Percentiles rank a stretch among this genome's conserved stretches.
phyloP scores from a whole-genome alignment of 2,888 invertebrate species.

The Andrena praecox region DNA sequence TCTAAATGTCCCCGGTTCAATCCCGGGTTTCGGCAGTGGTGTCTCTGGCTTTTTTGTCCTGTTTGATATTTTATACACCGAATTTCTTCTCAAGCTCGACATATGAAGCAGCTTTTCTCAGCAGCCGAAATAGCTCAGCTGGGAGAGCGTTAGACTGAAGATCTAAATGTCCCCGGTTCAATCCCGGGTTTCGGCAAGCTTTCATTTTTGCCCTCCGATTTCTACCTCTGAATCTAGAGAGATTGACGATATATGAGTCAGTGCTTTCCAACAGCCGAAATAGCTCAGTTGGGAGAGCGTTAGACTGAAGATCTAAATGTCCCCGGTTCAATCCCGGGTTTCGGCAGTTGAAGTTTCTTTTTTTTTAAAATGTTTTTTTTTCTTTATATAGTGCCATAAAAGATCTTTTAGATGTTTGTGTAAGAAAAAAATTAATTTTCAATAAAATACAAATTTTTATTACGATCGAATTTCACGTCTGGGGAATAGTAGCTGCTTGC shows the following conservation, averaged over 20 bases:
- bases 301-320: slow-evolving; percentile 74
- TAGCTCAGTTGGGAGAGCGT: slow-evolving; percentile 70
- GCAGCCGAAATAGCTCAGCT: slow-evolving; percentile 67
- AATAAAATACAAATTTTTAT: not conserved
- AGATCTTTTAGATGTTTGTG: not conserved
- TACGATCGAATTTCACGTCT: too few species aligned
- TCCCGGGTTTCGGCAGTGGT: too few species aligned
- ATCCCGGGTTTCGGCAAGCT: slow-evolving; percentile 71
- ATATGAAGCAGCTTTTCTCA: not conserved
- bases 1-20: slow-evolving; percentile 41
- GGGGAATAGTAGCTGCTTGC: too few species aligned
- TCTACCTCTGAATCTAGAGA: too few species aligned
- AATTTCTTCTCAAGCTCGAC: too few species aligned
- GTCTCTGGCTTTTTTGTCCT: too few species aligned
- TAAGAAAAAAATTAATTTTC: not conserved
- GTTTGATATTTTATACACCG: too few species aligned
- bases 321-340: slow-evolving; percentile 73
- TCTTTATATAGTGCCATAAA: not conserved
- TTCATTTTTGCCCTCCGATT: slow-evolving; percentile 16
- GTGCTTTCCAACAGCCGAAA: slow-evolving; percentile 47
- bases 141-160: slow-evolving; percentile 72
- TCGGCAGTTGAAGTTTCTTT: slow-evolving; percentile 56
- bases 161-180: slow-evolving; percentile 73
- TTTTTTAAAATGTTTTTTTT: slow-evolving; percentile 20
- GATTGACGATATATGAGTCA: not conserved